These are phyloP conservation scores for Eristalis pertinax DNA, from an alignment of 2,888 invertebrate genomes.

Conservation along the genomic window DNA sequence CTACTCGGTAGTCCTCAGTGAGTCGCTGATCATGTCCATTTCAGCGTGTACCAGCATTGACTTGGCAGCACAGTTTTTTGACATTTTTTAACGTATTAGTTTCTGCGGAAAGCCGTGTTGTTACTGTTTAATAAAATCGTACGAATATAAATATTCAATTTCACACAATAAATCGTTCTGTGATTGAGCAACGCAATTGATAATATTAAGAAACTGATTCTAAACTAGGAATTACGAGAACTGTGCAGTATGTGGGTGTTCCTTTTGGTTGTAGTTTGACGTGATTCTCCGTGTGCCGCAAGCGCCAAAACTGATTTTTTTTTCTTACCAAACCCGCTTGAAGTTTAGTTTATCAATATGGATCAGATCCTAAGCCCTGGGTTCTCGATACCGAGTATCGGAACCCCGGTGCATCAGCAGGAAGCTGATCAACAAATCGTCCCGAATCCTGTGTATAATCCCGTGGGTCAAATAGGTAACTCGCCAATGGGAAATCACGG, in stretches of 20 bases:
- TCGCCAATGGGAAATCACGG: constrained; percentile 73
- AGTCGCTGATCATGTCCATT: not conserved
- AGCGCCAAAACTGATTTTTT: constrained; percentile 4
- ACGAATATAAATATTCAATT: constrained; percentile 14
- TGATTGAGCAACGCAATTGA: not conserved
- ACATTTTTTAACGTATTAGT: constrained; percentile 43
- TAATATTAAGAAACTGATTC: not conserved
- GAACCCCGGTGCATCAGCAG: constrained; percentile 93
- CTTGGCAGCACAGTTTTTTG: constrained; percentile 33
- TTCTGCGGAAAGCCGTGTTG: constrained; percentile 56
- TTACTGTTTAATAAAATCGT: constrained; percentile 31
- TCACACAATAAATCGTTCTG: not conserved
- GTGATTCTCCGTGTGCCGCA: not conserved
- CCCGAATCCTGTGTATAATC: constrained; percentile 91
- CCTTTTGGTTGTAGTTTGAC: not conserved
- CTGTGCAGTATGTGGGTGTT: not conserved
- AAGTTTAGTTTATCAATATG: constrained; percentile 83
- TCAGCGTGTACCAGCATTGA: rapidly evolving
- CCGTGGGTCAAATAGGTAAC: constrained; percentile 83
- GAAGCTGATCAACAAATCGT: constrained; percentile 95
- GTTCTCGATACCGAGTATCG: constrained; percentile 94
- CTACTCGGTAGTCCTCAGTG: not conserved
- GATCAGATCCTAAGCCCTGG: constrained; percentile 96
- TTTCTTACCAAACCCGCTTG: not conserved
- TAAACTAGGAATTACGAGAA: not conserved